A percentile compares a stretch with the other conserved stretches of the same genome.
Conservation (phyloP, 2,797 vertebrate genomes). For the Rhinichthys osculus region DNA sequence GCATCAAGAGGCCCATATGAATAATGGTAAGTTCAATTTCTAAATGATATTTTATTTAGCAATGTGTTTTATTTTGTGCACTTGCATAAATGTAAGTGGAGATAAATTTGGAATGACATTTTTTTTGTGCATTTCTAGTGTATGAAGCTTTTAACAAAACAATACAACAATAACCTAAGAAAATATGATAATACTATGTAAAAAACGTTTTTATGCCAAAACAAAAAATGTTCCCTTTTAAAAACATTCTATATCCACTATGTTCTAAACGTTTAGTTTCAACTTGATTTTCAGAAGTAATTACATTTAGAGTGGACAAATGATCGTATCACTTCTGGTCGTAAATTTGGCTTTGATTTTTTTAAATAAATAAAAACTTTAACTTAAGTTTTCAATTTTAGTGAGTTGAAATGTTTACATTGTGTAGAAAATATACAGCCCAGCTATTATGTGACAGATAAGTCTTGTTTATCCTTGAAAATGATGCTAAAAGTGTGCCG, state of each 20-base stretch:
- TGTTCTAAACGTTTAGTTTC: neutral
- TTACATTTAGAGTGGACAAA: neutral
- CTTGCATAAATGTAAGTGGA: neutral
- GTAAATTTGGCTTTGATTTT: neutral
- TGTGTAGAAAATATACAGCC: neutral
- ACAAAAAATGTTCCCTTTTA: neutral
- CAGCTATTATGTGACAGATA: neutral
- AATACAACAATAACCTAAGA: neutral
- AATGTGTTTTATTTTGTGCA: neutral
- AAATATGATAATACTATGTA: neutral
- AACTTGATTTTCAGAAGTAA: neutral
- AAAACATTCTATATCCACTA: neutral
- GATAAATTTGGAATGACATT: neutral
- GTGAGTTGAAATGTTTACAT: neutral
- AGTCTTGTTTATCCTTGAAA: neutral
- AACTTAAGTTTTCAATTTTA: neutral
- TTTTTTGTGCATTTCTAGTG: neutral
- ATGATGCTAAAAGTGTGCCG: neutral
- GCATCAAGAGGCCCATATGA: neutral
- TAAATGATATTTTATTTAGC: neutral
- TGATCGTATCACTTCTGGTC: neutral
- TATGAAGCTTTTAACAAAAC: neutral
- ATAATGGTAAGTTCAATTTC: conserved; percentile 46
- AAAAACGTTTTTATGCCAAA: neutral
- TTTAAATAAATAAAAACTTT: neutral